phyloP scores from a whole-genome alignment of 37 sponge, comb jelly and placozoan genomes.

The Spongilla lacustris region DNA sequence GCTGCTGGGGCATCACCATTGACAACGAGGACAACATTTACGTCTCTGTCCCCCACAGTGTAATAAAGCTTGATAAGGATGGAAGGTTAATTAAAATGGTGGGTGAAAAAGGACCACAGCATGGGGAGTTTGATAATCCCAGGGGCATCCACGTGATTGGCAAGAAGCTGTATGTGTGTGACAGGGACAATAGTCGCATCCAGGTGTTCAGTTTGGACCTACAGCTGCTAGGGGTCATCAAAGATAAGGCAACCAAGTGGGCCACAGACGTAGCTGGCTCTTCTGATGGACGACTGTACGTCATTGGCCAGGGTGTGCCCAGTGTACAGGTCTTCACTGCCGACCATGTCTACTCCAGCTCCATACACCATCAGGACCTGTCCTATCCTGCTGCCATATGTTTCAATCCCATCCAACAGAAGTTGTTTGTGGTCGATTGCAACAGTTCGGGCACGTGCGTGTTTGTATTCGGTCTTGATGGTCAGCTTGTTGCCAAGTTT shows the following conservation, averaged over 20 bases:
- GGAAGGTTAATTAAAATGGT: slow-evolving; percentile 4
- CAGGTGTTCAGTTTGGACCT: slow-evolving; percentile 20
- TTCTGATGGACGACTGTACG: too few species aligned
- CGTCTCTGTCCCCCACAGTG: not conserved
- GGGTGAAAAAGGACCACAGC: slow-evolving; percentile 12
- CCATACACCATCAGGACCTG: too few species aligned
- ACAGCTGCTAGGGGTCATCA: not conserved
- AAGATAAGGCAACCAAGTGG: too few species aligned
- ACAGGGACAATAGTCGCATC: slow-evolving; percentile 34
- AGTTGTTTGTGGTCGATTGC: too few species aligned
- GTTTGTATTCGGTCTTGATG: slow-evolving; percentile 14
- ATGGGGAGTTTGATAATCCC: slow-evolving; percentile 41
- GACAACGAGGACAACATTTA: slow-evolving; percentile 42
- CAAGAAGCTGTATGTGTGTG: slow-evolving; percentile 31
- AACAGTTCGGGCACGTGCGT: not conserved
- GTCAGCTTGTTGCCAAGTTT: slow-evolving; percentile 10
- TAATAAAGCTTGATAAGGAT: not conserved
- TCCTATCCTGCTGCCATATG: too few species aligned
- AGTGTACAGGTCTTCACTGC: too few species aligned
- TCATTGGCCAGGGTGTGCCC: too few species aligned
- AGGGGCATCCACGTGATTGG: slow-evolving; percentile 30
- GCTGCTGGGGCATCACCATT: slow-evolving; percentile 27
- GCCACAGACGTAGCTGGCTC: too few species aligned
- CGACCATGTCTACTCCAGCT: too few species aligned
- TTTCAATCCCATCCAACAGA: too few species aligned